Conservation (phyloP, 2,797 vertebrate genomes). For the Pantherophis alleghaniensis region DNA sequence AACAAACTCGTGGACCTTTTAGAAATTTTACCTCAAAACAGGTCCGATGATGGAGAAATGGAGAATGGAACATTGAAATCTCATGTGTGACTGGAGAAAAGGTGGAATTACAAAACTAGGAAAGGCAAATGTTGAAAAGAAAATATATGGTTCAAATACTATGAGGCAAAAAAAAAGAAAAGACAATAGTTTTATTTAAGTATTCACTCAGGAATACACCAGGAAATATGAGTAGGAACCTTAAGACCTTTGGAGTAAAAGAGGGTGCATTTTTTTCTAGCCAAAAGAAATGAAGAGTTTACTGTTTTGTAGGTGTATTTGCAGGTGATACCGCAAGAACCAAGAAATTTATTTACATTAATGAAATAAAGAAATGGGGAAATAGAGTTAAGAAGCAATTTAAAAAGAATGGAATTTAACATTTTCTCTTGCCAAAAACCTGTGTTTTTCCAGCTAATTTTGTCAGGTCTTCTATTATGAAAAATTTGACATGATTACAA, state of each 20-base stretch:
- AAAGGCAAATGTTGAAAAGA: not conserved
- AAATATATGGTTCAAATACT: not conserved
- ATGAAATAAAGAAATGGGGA: not conserved
- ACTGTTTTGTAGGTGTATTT: not conserved
- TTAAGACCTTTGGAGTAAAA: not conserved
- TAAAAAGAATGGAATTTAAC: too few relatives aligned
- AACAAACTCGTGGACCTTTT: not conserved
- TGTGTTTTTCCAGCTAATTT: too few relatives aligned
- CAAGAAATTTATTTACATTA: not conserved
- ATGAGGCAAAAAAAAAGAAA: not conserved
- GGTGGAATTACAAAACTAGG: not conserved
- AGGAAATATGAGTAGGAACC: not conserved
- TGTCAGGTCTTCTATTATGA: too few relatives aligned
- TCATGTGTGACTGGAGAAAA: not conserved
- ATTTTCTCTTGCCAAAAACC: too few relatives aligned
- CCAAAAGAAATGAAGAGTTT: not conserved
- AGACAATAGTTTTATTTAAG: not conserved
- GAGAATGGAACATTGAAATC: not conserved
- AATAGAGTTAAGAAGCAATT: not conserved
- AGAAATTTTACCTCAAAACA: not conserved
- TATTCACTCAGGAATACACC: not conserved
- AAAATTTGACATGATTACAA: too few relatives aligned
- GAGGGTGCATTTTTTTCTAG: not conserved
- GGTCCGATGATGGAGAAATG: not conserved
- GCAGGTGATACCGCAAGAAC: not conserved